phyloP scores from a whole-genome alignment of 2,888 invertebrate genomes.

The Adelphocoris suturalis region DNA sequence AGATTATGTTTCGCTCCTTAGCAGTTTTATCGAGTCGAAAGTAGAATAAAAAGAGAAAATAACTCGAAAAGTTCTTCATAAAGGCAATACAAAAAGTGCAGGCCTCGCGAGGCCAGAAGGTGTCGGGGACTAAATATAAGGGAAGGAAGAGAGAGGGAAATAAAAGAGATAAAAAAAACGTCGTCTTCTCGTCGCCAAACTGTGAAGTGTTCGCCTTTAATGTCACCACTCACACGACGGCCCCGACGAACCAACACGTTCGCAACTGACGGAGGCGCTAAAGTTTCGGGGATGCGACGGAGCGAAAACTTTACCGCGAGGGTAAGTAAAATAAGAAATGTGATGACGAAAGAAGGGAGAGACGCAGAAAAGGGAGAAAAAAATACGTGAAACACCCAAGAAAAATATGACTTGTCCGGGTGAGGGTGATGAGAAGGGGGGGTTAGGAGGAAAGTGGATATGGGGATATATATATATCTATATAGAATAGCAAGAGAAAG shows the following conservation, averaged over 20 bases:
- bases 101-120: neutral
- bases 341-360: conserved; percentile 29
- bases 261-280: neutral
- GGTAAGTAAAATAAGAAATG: conserved; percentile 18
- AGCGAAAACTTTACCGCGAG: conserved; percentile 26
- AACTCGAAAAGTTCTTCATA: neutral
- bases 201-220: conserved; percentile 6
- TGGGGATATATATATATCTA: neutral
- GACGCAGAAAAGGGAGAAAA: neutral
- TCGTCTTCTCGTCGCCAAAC: neutral
- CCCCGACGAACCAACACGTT: neutral
- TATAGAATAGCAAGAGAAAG: neutral
- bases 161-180: neutral
- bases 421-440: neutral
- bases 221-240: neutral
- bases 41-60: neutral
- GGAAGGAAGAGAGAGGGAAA: neutral
- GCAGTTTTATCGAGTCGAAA: neutral
- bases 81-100: neutral
- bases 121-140: neutral
- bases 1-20: no score
- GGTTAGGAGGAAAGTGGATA: neutral
- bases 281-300: conserved; percentile 11
- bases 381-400: conserved; percentile 31
- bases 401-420: conserved; percentile 6